Evolutionary conservation across 2,888 invertebrate species (phyloP).

Genomic region (Sphaeridia pumilis): DNA sequence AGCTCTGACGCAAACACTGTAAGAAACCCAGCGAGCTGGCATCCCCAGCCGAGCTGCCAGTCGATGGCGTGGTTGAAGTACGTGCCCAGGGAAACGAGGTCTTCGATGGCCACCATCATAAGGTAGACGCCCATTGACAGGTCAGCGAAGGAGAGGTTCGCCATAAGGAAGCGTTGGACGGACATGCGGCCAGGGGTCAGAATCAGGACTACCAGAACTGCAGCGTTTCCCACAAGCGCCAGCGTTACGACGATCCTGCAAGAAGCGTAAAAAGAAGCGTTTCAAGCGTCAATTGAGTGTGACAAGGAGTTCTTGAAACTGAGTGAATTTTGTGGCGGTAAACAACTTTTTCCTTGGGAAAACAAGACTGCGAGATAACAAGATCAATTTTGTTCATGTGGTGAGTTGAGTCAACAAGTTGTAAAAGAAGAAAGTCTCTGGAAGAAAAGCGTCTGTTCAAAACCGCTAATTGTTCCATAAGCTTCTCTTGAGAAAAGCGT

Average conservation of each 20-base stretch:
- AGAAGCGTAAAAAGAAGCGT: no score
- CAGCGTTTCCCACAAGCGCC: slow-evolving; percentile 70
- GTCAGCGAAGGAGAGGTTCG: slow-evolving; percentile 78
- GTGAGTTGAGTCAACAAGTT: no score
- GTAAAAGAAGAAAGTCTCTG: no score
- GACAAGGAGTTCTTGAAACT: no score
- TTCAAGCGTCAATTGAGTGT: no score
- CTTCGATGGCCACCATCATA: slow-evolving; percentile 64
- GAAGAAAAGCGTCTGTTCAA: no score
- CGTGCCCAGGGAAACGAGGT: slow-evolving; percentile 67
- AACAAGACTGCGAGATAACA: no score
- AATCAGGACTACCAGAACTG: slow-evolving; percentile 65
- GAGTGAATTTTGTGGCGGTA: no score
- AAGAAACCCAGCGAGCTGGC: slow-evolving; percentile 73
- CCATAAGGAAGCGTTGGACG: slow-evolving; percentile 55
- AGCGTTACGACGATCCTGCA: slow-evolving; percentile 55
- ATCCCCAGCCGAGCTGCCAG: slow-evolving; percentile 76
- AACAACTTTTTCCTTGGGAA: no score
- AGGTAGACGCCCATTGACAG: slow-evolving; percentile 77
- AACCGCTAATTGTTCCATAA: no score
- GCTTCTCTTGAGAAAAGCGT: no score
- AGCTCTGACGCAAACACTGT: slow-evolving; percentile 78
- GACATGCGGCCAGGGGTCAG: slow-evolving; percentile 47
- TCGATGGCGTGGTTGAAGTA: slow-evolving; percentile 83
- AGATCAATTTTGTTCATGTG: no score